These are phyloP conservation scores for Aphelocoma coerulescens DNA, from an alignment of 2,113 vertebrate genomes.

Conservation along the genomic window DNA sequence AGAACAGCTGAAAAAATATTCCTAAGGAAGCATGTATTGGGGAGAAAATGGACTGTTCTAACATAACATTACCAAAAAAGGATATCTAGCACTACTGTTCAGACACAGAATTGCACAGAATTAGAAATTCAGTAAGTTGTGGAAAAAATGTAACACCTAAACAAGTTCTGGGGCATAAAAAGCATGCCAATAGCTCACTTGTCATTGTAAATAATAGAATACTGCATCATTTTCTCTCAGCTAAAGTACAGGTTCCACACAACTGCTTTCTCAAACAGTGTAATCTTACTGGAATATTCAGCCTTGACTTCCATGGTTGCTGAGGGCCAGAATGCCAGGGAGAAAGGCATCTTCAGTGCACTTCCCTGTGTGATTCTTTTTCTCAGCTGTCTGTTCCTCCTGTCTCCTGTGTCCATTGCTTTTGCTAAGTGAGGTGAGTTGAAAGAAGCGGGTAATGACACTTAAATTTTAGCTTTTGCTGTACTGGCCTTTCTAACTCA, in stretches of 20 bases:
- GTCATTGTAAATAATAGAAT: slow-evolving; percentile 62
- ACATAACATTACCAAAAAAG: neutral
- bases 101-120: neutral
- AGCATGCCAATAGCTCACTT: slow-evolving; percentile 67
- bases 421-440: neutral
- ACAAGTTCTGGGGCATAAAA: slow-evolving; percentile 56
- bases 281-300: slow-evolving; percentile 34
- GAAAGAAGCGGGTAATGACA: neutral
- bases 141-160: slow-evolving; percentile 14
- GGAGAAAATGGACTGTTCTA: neutral
- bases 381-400: neutral
- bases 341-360: neutral
- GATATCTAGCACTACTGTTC: neutral
- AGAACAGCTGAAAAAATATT: neutral
- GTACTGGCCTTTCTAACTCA: neutral
- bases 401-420: neutral
- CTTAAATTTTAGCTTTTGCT: neutral
- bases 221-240: slow-evolving; percentile 65
- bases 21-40: neutral
- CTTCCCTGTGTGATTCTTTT: neutral
- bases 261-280: slow-evolving; percentile 19
- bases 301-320: neutral
- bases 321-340: neutral
- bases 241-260: slow-evolving; percentile 44
- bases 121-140: slow-evolving; percentile 36